phyloP scores from a whole-genome alignment of 1,140 invertebrate genomes.

The Nymphalis io region DNA sequence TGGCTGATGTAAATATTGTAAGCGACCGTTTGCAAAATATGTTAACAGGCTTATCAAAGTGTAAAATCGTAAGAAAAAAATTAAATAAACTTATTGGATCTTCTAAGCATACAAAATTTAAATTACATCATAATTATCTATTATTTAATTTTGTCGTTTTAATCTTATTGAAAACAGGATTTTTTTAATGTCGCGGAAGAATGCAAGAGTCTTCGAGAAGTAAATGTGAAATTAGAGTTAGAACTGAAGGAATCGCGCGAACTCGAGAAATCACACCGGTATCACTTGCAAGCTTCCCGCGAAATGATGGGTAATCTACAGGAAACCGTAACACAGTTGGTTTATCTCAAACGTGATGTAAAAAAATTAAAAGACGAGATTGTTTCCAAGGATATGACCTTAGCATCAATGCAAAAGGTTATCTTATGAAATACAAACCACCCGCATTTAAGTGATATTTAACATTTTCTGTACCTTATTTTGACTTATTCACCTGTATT shows the following conservation, averaged over 20 bases:
- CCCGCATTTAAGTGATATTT: neutral
- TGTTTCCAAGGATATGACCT: conserved; percentile 52
- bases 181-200: conserved; percentile 60
- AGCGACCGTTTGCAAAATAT: conserved; percentile 54
- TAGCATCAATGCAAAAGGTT: conserved; percentile 60
- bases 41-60: conserved; percentile 58
- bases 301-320: conserved; percentile 77
- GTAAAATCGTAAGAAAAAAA: conserved; percentile 61
- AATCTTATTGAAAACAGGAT: conserved; percentile 45
- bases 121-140: neutral
- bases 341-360: conserved; percentile 71
- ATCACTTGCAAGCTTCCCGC: conserved; percentile 62
- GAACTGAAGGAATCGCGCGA: conserved; percentile 64
- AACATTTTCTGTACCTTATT: too few species aligned
- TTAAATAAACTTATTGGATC: neutral
- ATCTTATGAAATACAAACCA: too few species aligned
- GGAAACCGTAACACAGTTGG: conserved; percentile 71
- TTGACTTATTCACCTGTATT: conserved; percentile 3
- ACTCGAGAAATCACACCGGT: conserved; percentile 68
- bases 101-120: neutral
- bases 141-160: conserved; percentile 10
- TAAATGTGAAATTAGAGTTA: conserved; percentile 62
- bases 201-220: conserved; percentile 56
- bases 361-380: conserved; percentile 71
- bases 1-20: conserved; percentile 9